Evolutionary conservation across 1,140 invertebrate genomes (phyloP).

Genomic region (Ceratosolen fusciceps): DNA sequence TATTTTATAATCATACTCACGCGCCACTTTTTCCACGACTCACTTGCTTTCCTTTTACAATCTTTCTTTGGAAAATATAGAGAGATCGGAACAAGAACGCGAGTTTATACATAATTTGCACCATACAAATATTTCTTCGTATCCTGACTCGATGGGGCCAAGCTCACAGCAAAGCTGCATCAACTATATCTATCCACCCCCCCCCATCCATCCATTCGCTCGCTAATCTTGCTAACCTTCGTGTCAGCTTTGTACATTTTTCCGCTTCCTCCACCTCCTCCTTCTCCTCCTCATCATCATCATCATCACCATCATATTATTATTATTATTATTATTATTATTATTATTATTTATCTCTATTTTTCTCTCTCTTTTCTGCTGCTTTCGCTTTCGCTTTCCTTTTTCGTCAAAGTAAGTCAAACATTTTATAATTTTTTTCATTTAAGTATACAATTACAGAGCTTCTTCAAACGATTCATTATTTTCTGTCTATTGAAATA

Average conservation of each 20-base stretch:
- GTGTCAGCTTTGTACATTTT: conserved; percentile 24
- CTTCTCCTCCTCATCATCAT: too few species aligned
- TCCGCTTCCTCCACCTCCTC: too few species aligned
- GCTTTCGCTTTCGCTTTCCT: too few species aligned
- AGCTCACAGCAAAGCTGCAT: not conserved
- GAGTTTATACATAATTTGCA: conserved; percentile 14
- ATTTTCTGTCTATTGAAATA: conserved; percentile 22
- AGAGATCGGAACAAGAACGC: conserved; percentile 24
- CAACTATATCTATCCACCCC: too few species aligned
- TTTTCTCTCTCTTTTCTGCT: too few species aligned
- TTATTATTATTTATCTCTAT: not conserved
- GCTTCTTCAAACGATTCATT: not conserved
- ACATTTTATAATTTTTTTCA: not conserved
- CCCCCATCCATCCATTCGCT: not conserved
- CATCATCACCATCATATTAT: too few species aligned
- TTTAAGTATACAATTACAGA: not conserved
- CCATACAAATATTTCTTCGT: conserved; percentile 14
- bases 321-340: too few species aligned
- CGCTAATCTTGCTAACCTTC: not conserved
- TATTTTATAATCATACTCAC: too few species aligned
- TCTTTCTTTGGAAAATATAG: conserved; percentile 28
- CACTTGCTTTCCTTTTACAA: not conserved
- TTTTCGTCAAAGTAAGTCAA: conserved; percentile 5
- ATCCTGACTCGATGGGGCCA: not conserved
- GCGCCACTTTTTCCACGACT: too few species aligned